A percentile compares a stretch with the other conserved stretches of the same genome.
Evolutionary conservation across 1,140 invertebrate species (phyloP).

Genomic region (Panagrolaimus sp.): DNA sequence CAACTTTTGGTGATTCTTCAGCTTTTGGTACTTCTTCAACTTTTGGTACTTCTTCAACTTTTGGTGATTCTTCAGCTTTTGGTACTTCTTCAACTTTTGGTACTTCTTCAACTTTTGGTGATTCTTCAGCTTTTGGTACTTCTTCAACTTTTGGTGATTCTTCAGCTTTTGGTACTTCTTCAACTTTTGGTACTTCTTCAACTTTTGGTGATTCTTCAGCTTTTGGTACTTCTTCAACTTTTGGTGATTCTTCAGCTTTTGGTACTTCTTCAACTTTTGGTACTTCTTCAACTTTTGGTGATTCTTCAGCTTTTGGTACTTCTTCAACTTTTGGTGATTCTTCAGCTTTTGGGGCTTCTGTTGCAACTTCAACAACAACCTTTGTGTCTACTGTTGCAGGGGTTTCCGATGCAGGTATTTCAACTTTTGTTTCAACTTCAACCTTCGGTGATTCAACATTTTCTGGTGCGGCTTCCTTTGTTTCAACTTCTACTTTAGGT

Average conservation of each 20-base stretch:
- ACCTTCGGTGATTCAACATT: neutral
- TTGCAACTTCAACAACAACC: neutral
- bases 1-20: neutral
- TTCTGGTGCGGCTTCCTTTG: neutral
- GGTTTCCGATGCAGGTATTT: too few species aligned
- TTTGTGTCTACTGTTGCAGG: neutral
- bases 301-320: neutral
- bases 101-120: neutral
- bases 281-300: neutral
- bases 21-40: neutral
- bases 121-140: neutral
- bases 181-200: conserved; percentile 4
- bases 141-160: neutral
- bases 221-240: neutral
- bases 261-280: neutral
- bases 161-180: neutral
- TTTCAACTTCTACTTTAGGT: neutral
- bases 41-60: neutral
- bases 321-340: neutral
- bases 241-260: neutral
- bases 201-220: neutral
- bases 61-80: neutral
- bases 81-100: neutral
- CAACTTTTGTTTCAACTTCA: neutral
- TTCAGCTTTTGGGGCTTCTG: neutral